Conservation (phyloP, 2,888 invertebrate species). For the Polymixis lichenea region DNA sequence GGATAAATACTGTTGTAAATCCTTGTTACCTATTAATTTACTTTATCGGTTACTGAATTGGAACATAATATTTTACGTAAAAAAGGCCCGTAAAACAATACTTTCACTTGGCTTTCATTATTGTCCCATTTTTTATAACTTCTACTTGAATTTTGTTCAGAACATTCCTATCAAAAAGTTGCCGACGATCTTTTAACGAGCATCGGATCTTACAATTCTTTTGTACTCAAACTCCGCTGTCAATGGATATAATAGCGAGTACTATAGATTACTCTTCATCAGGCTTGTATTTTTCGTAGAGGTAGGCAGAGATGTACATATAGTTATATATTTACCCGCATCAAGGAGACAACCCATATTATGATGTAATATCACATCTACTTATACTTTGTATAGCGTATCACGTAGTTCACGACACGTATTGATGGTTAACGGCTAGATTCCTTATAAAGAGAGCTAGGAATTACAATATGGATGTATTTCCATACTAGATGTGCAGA, state of each 20-base stretch:
- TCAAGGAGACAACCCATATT: no score
- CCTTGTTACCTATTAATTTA: slow-evolving; percentile 32
- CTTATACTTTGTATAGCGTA: slow-evolving; percentile 18
- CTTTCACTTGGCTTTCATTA: slow-evolving; percentile 42
- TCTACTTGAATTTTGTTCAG: slow-evolving; percentile 26
- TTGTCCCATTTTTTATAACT: slow-evolving; percentile 25
- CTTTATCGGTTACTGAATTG: slow-evolving; percentile 34
- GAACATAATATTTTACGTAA: slow-evolving; percentile 37
- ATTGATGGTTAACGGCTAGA: slow-evolving; percentile 6
- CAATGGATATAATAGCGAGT: neutral
- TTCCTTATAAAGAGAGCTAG: slow-evolving; percentile 2
- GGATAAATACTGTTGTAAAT: slow-evolving; percentile 15
- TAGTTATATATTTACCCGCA: no score
- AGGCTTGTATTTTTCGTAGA: neutral
- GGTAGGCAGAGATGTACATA: neutral
- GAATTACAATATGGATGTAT: slow-evolving; percentile 6
- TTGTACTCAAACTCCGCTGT: slow-evolving; percentile 9
- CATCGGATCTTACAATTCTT: slow-evolving; percentile 26
- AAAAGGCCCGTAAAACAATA: slow-evolving; percentile 25
- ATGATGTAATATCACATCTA: slow-evolving; percentile 6
- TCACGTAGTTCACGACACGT: slow-evolving; percentile 23
- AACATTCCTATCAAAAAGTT: slow-evolving; percentile 30
- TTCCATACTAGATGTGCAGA: slow-evolving; percentile 15
- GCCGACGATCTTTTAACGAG: slow-evolving; percentile 1
- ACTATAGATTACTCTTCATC: slow-evolving; percentile 10